These are phyloP conservation scores for Microctenopoma steveboyesi DNA, from an alignment of 2,797 vertebrate species.

Conservation along the genomic window DNA sequence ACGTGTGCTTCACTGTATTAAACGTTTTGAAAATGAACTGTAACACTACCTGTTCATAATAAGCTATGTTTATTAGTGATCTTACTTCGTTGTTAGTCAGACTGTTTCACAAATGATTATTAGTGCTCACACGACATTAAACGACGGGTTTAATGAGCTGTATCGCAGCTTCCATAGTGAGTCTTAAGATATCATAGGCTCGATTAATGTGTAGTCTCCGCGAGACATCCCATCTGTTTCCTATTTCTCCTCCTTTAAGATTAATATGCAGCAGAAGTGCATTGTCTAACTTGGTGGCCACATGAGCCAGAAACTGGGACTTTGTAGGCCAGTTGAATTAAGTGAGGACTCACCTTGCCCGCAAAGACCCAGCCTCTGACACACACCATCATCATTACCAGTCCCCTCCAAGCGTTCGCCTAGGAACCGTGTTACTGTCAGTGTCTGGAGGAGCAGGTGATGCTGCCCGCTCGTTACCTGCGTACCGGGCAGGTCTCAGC, in stretches of 20 bases:
- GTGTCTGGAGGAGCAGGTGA: slow-evolving; percentile 38
- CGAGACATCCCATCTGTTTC: slow-evolving; percentile 12
- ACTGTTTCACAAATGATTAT: neutral
- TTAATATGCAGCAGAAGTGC: slow-evolving; percentile 2
- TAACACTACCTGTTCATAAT: neutral
- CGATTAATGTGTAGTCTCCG: neutral
- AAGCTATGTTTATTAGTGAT: neutral
- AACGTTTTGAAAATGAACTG: neutral
- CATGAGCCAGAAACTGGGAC: slow-evolving; percentile 95
- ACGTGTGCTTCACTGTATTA: neutral
- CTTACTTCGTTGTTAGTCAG: neutral
- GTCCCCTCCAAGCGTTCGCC: slow-evolving; percentile 20
- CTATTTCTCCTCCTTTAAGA: neutral
- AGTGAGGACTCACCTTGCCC: slow-evolving; percentile 94
- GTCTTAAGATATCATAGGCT: neutral
- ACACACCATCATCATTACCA: slow-evolving; percentile 68
- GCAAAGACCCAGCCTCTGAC: slow-evolving; percentile 95
- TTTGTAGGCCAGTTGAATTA: slow-evolving; percentile 99
- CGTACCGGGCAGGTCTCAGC: slow-evolving; percentile 66
- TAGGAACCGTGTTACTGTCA: slow-evolving; percentile 13
- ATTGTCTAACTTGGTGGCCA: slow-evolving; percentile 67
- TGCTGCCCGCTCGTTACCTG: slow-evolving; percentile 57
- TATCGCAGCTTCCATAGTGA: neutral
- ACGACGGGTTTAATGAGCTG: neutral
- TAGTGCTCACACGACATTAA: neutral